These are phyloP conservation scores for Apostichopus japonicus DNA, from an alignment of 35 echinoderm and acorn worm species.

Conservation along the genomic window DNA sequence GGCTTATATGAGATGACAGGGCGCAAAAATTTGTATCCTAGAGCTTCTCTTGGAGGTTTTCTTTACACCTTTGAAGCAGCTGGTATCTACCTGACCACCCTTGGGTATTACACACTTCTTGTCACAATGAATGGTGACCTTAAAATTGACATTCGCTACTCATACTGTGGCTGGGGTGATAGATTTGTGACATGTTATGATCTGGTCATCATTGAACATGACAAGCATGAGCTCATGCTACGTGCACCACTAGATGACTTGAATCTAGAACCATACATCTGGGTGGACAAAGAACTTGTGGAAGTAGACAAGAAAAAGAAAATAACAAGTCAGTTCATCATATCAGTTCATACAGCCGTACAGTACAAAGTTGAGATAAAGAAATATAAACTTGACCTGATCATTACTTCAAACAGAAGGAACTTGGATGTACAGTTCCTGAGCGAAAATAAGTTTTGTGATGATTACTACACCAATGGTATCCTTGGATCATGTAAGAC, in stretches of 20 bases:
- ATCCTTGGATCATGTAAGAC: constrained; percentile 77
- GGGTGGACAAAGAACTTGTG: constrained; percentile 56
- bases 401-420: constrained; percentile 54
- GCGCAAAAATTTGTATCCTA: constrained; percentile 17
- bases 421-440: constrained; percentile 65
- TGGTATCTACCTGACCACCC: constrained; percentile 49
- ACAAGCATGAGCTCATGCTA: constrained; percentile 38
- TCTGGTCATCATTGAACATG: constrained; percentile 58
- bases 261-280: constrained; percentile 48
- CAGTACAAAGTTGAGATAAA: constrained; percentile 61
- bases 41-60: constrained; percentile 57
- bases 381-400: constrained; percentile 44
- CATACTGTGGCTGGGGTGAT: constrained; percentile 54
- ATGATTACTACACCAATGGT: constrained; percentile 25
- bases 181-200: constrained; percentile 72
- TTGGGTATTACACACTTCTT: constrained; percentile 67
- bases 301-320: constrained; percentile 57
- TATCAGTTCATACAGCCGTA: constrained; percentile 55
- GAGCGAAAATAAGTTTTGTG: constrained; percentile 56
- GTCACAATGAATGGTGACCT: neutral
- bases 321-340: constrained; percentile 53
- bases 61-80: constrained; percentile 79
- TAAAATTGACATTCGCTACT: constrained; percentile 53
- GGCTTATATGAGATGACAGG: neutral
- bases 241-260: constrained; percentile 44